Conservation (phyloP, 37 sponge, comb jelly and placozoan genomes). For the Tethya wilhelma region DNA sequence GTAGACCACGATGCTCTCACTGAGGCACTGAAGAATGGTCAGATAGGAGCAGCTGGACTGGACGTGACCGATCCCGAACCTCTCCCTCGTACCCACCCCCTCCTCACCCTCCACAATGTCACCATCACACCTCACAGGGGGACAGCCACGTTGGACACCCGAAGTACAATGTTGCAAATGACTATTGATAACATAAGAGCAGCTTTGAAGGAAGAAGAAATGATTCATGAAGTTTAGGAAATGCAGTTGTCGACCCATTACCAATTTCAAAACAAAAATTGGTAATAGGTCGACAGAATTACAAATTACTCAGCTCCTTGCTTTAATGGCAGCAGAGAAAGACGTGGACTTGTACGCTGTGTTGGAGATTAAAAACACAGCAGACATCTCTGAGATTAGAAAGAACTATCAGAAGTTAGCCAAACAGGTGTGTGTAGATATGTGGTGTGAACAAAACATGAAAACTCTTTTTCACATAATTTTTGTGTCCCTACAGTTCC, state of each 20-base stretch:
- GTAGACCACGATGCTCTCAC: conserved; percentile 92
- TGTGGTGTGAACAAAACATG: not conserved
- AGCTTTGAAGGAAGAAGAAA: conserved; percentile 54
- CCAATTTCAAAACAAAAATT: too few relatives aligned
- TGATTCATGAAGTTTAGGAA: conserved; percentile 74
- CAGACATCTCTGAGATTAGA: conserved; percentile 22
- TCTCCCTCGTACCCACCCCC: conserved; percentile 85
- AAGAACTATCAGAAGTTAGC: conserved; percentile 46
- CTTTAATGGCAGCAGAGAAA: too few relatives aligned
- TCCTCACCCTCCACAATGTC: conserved; percentile 75
- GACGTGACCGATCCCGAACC: conserved; percentile 95
- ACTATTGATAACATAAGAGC: conserved; percentile 76
- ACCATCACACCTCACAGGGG: conserved; percentile 89
- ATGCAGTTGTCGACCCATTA: too few relatives aligned
- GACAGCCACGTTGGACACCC: conserved; percentile 76
- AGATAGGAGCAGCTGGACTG: conserved; percentile 82
- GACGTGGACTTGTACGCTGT: conserved; percentile 39
- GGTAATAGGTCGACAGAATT: too few relatives aligned
- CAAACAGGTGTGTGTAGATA: conserved; percentile 32
- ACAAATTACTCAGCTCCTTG: too few relatives aligned
- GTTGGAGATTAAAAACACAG: conserved; percentile 13
- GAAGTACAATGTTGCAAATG: conserved; percentile 67
- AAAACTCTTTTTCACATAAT: not conserved
- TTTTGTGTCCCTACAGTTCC: conserved; percentile 11
- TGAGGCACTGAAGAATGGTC: conserved; percentile 57